Evolutionary conservation across 2,797 vertebrate species (phyloP).

Genomic region (Lepidocolaptes lacrymiger): DNA sequence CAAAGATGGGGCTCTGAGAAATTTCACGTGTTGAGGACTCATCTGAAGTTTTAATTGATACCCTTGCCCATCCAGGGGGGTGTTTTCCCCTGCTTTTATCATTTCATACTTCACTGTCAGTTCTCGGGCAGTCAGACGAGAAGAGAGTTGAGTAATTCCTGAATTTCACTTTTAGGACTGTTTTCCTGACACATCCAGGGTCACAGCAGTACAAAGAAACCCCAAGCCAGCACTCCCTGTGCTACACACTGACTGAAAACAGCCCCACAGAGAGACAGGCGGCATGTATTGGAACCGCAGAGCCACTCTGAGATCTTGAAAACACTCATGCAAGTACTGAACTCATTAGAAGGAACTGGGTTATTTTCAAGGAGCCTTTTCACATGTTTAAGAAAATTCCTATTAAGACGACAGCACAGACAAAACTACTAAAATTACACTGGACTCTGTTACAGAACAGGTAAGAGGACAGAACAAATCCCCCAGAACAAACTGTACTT

Average conservation of each 20-base stretch:
- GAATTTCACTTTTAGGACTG: not conserved
- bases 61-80: not conserved
- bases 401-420: not conserved
- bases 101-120: not conserved
- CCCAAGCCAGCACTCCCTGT: not conserved
- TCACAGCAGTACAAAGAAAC: not conserved
- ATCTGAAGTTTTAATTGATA: not conserved
- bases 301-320: not conserved
- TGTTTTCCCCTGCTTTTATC: not conserved
- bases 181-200: not conserved
- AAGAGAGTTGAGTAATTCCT: not conserved
- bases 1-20: not conserved
- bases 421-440: not conserved
- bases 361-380: not conserved
- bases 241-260: not conserved
- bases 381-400: not conserved
- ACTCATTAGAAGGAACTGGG: not conserved
- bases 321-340: not conserved
- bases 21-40: not conserved
- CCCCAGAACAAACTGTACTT: not conserved
- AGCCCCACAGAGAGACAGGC: not conserved
- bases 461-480: not conserved
- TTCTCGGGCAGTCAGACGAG: not conserved
- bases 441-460: not conserved
- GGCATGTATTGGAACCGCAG: accelerated